Evolutionary conservation across 1,140 invertebrate species (phyloP).

Genomic region (Ceratina japonica): DNA sequence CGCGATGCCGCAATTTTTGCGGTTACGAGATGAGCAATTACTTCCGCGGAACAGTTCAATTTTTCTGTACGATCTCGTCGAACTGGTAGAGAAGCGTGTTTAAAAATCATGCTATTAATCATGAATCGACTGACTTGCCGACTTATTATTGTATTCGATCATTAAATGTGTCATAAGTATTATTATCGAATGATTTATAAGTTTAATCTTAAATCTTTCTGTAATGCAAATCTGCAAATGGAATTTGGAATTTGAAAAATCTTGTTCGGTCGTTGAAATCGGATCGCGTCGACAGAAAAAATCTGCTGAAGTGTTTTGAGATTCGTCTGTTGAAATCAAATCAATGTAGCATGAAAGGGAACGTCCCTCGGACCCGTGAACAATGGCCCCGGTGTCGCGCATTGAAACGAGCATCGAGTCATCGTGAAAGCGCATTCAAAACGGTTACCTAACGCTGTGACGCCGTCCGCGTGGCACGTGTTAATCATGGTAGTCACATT

Average conservation of each 20-base stretch:
- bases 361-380: background rate
- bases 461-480: slow-evolving; percentile 18
- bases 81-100: too few species aligned
- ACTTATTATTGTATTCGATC: too few species aligned
- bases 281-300: background rate
- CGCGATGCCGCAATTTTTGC: background rate
- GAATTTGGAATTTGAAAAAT: background rate
- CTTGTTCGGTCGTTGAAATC: background rate
- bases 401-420: background rate
- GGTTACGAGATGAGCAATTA: background rate
- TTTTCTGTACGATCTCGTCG: too few species aligned
- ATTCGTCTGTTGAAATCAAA: background rate
- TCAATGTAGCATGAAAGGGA: too few species aligned
- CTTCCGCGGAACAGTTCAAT: too few species aligned
- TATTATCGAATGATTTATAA: background rate
- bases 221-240: background rate
- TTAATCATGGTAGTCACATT: slow-evolving; percentile 27
- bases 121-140: too few species aligned
- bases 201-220: too few species aligned
- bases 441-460: slow-evolving; percentile 8
- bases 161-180: too few species aligned
- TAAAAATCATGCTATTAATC: too few species aligned
- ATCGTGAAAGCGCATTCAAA: slow-evolving; percentile 23
- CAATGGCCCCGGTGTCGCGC: background rate
- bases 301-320: background rate